These are phyloP conservation scores for Dromas ardeola DNA, from an alignment of 2,113 vertebrate species.

Conservation along the genomic window DNA sequence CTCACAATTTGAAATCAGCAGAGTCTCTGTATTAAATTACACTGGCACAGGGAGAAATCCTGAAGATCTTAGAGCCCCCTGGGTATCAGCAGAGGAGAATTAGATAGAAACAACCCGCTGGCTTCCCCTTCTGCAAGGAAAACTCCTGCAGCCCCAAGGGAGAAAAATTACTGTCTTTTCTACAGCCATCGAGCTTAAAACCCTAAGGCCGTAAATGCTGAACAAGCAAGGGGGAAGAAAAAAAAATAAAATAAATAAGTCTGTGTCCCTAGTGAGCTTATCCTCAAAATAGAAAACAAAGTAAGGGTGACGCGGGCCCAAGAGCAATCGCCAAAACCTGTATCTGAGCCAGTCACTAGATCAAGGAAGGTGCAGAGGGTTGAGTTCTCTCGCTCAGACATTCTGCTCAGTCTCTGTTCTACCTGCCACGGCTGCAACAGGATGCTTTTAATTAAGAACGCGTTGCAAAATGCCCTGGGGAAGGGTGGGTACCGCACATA, in stretches of 20 bases:
- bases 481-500: not conserved
- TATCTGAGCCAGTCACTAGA: not conserved
- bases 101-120: not conserved
- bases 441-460: not conserved
- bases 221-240: not conserved
- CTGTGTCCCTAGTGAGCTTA: not conserved
- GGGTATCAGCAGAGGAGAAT: not conserved
- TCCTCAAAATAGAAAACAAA: not conserved
- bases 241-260: too few relatives aligned
- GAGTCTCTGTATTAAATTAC: not conserved
- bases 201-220: not conserved
- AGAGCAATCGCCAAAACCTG: not conserved
- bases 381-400: not conserved
- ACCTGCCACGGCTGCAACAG: not conserved
- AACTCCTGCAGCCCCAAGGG: not conserved
- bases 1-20: not conserved
- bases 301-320: not conserved
- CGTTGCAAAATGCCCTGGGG: not conserved
- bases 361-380: not conserved
- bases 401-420: not conserved
- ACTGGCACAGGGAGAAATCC: not conserved
- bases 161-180: not conserved
- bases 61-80: not conserved
- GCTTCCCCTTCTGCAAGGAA: not conserved
- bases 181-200: not conserved